These are phyloP conservation scores for Neria commutata DNA, from an alignment of 2,888 invertebrate species.

Conservation along the genomic window DNA sequence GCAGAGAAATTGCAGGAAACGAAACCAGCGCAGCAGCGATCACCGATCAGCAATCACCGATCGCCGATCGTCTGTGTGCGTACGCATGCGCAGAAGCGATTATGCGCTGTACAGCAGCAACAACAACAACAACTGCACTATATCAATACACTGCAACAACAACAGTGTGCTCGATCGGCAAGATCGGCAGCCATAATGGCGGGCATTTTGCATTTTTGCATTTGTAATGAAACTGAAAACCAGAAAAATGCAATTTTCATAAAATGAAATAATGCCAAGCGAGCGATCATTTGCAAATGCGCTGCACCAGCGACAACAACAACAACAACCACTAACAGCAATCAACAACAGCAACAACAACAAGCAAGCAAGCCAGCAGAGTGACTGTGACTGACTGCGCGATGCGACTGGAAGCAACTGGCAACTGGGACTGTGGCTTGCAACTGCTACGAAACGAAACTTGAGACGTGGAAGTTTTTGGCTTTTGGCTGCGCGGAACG, in stretches of 20 bases:
- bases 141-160: too few relatives aligned
- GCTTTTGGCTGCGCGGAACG: not conserved
- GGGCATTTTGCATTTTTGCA: conserved; percentile 56
- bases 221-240: conserved; percentile 59
- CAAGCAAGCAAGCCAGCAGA: conserved; percentile 10
- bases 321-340: conserved; percentile 22
- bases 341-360: conserved; percentile 4
- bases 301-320: too few relatives aligned
- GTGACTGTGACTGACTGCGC: not conserved
- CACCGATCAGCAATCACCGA: conserved; percentile 42
- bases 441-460: too few relatives aligned
- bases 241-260: conserved; percentile 54
- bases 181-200: conserved; percentile 18
- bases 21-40: conserved; percentile 33
- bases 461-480: not conserved
- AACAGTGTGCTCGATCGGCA: not conserved
- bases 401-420: not conserved
- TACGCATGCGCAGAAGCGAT: not conserved
- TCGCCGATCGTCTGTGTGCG: not conserved
- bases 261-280: conserved; percentile 25
- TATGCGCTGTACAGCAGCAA: not conserved
- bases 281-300: not conserved
- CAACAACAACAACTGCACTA: not conserved
- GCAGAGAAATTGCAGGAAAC: conserved; percentile 6
- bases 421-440: not conserved